Percentiles rank a stretch among this genome's conserved stretches.
These are phyloP conservation scores for Neoarius graeffei DNA, from an alignment of 2,113 vertebrate species.

Conservation along the genomic window DNA sequence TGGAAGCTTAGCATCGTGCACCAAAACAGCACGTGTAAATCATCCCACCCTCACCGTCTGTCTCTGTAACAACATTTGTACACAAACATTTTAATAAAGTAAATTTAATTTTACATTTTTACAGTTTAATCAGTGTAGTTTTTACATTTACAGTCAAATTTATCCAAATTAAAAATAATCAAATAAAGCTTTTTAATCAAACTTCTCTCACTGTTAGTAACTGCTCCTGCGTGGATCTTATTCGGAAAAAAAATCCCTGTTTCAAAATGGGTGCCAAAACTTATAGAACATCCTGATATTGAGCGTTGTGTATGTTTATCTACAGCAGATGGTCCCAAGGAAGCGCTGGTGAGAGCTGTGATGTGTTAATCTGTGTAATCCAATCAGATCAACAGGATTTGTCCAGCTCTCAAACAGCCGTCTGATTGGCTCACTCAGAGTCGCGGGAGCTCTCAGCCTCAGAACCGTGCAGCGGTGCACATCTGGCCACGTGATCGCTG, in stretches of 20 bases:
- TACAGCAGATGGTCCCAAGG: not conserved
- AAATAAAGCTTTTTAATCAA: no score
- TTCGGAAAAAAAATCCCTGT: not conserved
- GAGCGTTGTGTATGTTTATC: not conserved
- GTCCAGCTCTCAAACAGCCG: not conserved
- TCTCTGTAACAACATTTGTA: no score
- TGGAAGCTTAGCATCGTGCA: no score
- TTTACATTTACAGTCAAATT: no score
- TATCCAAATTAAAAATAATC: no score
- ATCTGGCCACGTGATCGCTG: not conserved
- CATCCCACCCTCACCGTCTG: no score
- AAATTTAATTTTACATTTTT: no score
- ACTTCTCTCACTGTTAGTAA: no score
- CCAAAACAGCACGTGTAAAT: no score
- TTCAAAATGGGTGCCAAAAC: not conserved
- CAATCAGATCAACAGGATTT: slow-evolving; percentile 14
- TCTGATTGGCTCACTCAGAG: slow-evolving; percentile 9
- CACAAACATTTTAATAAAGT: no score
- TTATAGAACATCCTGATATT: not conserved
- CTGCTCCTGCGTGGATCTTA: no score
- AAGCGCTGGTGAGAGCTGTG: not conserved
- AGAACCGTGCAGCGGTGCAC: not conserved
- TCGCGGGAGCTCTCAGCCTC: not conserved
- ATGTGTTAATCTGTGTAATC: slow-evolving; percentile 1
- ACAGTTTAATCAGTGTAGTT: no score